These are phyloP conservation scores for Drosophila dunni DNA, from an alignment of 1,140 invertebrate species.

Conservation along the genomic window DNA sequence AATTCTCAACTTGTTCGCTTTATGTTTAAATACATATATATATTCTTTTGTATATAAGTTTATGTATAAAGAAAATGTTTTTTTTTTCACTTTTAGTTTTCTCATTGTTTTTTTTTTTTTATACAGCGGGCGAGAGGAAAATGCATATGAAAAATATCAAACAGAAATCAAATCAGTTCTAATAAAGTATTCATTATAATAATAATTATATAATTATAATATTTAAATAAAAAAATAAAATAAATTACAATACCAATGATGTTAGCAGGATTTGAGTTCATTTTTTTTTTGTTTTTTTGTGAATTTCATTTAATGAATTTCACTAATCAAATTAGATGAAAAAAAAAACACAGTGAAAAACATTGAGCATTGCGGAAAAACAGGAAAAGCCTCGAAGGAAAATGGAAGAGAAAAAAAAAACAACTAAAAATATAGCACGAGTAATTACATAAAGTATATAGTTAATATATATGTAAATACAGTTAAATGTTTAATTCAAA, in stretches of 20 bases:
- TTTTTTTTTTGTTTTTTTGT: slow-evolving; percentile 11
- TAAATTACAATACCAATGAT: slow-evolving; percentile 65
- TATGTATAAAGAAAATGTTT: slow-evolving; percentile 19
- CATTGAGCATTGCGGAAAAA: neutral
- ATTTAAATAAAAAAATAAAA: slow-evolving; percentile 53
- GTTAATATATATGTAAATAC: slow-evolving; percentile 32
- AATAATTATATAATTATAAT: slow-evolving; percentile 10
- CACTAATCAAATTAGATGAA: slow-evolving; percentile 14
- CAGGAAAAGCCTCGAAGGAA: neutral
- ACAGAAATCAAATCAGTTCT: slow-evolving; percentile 38
- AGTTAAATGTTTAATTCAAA: slow-evolving; percentile 25
- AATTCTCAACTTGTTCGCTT: slow-evolving; percentile 33
- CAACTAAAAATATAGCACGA: slow-evolving; percentile 33
- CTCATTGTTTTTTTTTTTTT: slow-evolving; percentile 20
- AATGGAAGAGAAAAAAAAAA: neutral
- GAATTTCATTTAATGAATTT: slow-evolving; percentile 56
- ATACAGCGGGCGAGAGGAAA: slow-evolving; percentile 17
- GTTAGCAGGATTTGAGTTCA: slow-evolving; percentile 9
- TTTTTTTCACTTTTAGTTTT: slow-evolving; percentile 15
- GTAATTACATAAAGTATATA: slow-evolving; percentile 19
- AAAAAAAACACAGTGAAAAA: neutral
- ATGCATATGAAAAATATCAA: slow-evolving; percentile 18
- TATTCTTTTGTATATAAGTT: neutral
- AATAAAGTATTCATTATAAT: slow-evolving; percentile 12
- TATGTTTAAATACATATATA: slow-evolving; percentile 17